Conservation (phyloP, 2,888 invertebrate genomes). For the Eucera pruinosa region DNA sequence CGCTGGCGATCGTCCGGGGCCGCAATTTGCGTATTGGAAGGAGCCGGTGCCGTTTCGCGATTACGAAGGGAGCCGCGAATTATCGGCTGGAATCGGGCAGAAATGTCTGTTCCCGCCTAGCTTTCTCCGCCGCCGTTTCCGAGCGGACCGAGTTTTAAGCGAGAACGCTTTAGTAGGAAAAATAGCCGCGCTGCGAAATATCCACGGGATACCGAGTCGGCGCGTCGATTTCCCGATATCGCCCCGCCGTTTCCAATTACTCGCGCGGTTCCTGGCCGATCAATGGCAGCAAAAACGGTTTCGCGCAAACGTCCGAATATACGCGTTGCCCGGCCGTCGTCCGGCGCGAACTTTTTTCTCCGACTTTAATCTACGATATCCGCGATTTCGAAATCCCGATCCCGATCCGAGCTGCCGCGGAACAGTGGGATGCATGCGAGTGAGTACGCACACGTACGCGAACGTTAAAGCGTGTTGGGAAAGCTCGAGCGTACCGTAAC, state of each 20-base stretch:
- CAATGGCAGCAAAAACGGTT: slow-evolving; percentile 11
- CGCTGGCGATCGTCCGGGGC: slow-evolving; percentile 26
- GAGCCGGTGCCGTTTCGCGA: slow-evolving; percentile 27
- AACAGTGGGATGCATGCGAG: not conserved
- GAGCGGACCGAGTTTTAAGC: not conserved
- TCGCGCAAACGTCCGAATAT: slow-evolving; percentile 3
- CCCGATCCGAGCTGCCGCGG: not conserved
- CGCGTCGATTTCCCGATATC: slow-evolving; percentile 10
- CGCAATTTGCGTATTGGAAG: slow-evolving; percentile 23
- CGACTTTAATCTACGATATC: slow-evolving; percentile 53
- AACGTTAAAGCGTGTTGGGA: not conserved
- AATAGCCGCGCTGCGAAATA: not conserved
- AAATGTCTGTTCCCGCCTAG: slow-evolving; percentile 10
- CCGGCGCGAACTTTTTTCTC: slow-evolving; percentile 15
- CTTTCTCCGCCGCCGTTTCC: slow-evolving; percentile 23
- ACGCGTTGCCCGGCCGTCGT: slow-evolving; percentile 50
- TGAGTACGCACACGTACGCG: not conserved
- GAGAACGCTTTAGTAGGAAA: not conserved
- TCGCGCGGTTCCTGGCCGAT: slow-evolving; percentile 11
- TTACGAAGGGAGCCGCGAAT: slow-evolving; percentile 18
- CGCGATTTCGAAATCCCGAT: slow-evolving; percentile 62
- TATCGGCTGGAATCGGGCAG: not conserved
- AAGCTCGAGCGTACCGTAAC: slow-evolving; percentile 51
- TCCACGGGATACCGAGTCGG: not conserved
- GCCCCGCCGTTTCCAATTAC: slow-evolving; percentile 23